Evolutionary conservation across 2,888 invertebrate species (phyloP).

Genomic region (Epinotia bilunana): DNA sequence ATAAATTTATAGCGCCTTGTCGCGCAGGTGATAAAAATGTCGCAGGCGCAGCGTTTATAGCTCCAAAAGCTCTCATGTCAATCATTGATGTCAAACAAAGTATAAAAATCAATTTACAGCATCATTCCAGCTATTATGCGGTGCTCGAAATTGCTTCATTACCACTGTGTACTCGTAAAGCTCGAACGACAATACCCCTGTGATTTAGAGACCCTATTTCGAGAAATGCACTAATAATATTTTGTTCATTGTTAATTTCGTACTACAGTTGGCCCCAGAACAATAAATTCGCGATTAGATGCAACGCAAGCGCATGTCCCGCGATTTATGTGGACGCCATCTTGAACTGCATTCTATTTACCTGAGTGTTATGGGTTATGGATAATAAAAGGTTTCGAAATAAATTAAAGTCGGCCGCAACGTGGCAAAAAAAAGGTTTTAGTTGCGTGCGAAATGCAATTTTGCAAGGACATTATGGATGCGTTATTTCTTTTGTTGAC

Average conservation of each 20-base stretch:
- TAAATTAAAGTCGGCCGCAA: constrained; percentile 79
- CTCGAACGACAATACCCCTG: constrained; percentile 58
- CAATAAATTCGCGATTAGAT: constrained; percentile 83
- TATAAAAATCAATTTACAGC: constrained; percentile 82
- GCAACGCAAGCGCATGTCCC: constrained; percentile 72
- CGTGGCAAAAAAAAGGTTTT: constrained; percentile 66
- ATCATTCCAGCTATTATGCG: constrained; percentile 72
- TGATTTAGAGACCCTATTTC: constrained; percentile 72
- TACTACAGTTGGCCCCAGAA: constrained; percentile 73
- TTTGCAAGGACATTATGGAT: constrained; percentile 69
- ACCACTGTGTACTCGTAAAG: constrained; percentile 72
- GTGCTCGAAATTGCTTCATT: constrained; percentile 78
- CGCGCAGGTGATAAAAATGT: constrained; percentile 75
- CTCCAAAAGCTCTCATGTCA: constrained; percentile 73
- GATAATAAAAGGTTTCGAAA: constrained; percentile 61
- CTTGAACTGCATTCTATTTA: constrained; percentile 66
- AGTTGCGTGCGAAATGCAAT: constrained; percentile 72
- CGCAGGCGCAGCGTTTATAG: constrained; percentile 57
- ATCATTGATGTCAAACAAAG: constrained; percentile 84
- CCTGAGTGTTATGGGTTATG: constrained; percentile 70
- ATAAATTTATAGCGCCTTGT: constrained; percentile 76
- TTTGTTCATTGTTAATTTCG: constrained; percentile 79
- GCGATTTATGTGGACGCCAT: constrained; percentile 77
- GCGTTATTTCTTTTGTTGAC: constrained; percentile 66
- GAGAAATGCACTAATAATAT: constrained; percentile 68